phyloP scores from a whole-genome alignment of 2,888 invertebrate species.

The Dasypolia templi region DNA sequence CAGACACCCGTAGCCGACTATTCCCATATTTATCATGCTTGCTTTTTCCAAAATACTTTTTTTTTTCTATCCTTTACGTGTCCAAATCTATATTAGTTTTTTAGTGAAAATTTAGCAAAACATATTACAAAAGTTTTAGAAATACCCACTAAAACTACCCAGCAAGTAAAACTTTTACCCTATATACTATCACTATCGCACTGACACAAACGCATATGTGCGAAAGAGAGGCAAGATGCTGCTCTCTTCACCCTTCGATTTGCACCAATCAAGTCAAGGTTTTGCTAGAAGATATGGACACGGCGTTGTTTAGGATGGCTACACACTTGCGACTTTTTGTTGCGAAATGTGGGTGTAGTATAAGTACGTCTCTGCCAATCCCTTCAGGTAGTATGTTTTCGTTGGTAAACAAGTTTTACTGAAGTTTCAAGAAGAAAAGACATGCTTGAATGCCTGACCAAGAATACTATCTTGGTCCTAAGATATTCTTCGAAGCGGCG shows the following conservation, averaged over 20 bases:
- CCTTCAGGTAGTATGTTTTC: not conserved
- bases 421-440: not conserved
- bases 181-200: conserved; percentile 89
- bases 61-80: conserved; percentile 84
- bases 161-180: conserved; percentile 87
- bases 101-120: conserved; percentile 91
- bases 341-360: not conserved
- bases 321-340: conserved; percentile 51
- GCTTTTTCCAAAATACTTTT: conserved; percentile 78
- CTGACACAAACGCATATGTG: conserved; percentile 80
- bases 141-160: conserved; percentile 89
- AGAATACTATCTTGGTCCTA: too few species aligned
- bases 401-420: not conserved
- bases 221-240: conserved; percentile 76
- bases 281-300: conserved; percentile 60
- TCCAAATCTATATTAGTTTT: conserved; percentile 86
- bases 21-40: conserved; percentile 77
- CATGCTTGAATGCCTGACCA: not conserved
- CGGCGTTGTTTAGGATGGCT: conserved; percentile 47
- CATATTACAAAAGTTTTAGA: conserved; percentile 90
- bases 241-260: conserved; percentile 72
- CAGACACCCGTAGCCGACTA: conserved; percentile 71
- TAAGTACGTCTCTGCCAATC: not conserved
- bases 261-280: conserved; percentile 80
- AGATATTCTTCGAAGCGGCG: not conserved